Base-by-base conservation (phyloP, 2,888 invertebrate species). In the Scaeva pyrastri region DNA sequence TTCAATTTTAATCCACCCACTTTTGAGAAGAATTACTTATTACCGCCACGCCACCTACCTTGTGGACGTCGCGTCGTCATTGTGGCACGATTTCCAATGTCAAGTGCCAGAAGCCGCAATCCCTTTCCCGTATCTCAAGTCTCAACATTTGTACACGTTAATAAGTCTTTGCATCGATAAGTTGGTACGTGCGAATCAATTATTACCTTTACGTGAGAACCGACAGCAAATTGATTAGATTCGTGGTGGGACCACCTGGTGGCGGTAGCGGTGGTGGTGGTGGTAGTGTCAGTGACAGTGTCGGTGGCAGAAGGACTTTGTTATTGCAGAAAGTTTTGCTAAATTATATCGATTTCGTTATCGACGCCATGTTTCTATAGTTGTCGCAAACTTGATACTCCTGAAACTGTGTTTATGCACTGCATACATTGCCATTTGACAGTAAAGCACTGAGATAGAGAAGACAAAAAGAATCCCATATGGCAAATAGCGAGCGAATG, bases 191-290 rank as follows among this genome's bases (percentile, higher is more conserved):
- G 84, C 84, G 75, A 80, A 66, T 71, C 84, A 80, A 80, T 80
- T 85, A 85, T 85, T 75, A 68, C 71, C 45, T 66, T 81, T 85
- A 85, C 84, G 84, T 85, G 84, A 84, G 64, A 68, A 56, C 43
- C 45, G 74, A 71, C 73, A 70, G 50, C 55, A 45, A 64, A 55
- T 76, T 76, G 79, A 83, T 83, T 36, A 73, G 78, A 73, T 76
- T 56, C 12, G 0, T 39, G 66, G 6, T 58, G 41, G 31, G 70
- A 71, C 80, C 80, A 75, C 80, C 80, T 70, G 70, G 45, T 48
- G 48, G 7, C 23, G 5, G 19, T 23, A 14, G 21, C 12, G 23
- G 48, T 68, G 68, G 19, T 31, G 41, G 23, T 83, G 79, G 55
- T 70, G 45, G 45, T 82, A 76, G 58, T 2, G 31, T 41, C 8